Conservation (phyloP, 2,888 invertebrate genomes). For the Agriopis aurantiaria region DNA sequence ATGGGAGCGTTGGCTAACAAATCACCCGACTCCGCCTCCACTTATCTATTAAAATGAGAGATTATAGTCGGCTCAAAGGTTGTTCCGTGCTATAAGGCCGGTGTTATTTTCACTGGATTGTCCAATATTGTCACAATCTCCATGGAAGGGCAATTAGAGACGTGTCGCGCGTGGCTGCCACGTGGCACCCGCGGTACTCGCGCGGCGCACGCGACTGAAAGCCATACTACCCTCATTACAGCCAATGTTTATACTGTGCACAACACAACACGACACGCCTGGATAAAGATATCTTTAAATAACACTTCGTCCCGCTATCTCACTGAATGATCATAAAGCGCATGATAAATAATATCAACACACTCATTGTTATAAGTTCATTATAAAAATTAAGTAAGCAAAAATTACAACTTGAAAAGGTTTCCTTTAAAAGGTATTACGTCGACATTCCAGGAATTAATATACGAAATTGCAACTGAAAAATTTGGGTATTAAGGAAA, state of each 20-base stretch:
- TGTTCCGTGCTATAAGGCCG: conserved; percentile 67
- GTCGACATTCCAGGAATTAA: conserved; percentile 64
- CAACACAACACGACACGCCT: conserved; percentile 60
- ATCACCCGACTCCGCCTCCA: conserved; percentile 80
- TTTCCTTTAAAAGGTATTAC: conserved; percentile 6
- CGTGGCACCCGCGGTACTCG: conserved; percentile 63
- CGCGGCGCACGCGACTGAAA: conserved; percentile 60
- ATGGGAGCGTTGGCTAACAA: conserved; percentile 67
- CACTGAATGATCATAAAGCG: conserved; percentile 38
- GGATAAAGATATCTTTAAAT: conserved; percentile 69
- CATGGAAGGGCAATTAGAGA: conserved; percentile 84
- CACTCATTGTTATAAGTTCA: background rate
- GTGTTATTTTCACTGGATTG: conserved; percentile 86
- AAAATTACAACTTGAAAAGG: background rate
- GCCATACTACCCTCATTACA: conserved; percentile 66
- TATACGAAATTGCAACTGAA: conserved; percentile 77
- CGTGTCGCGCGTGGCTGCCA: conserved; percentile 80
- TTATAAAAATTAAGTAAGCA: background rate
- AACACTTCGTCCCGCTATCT: conserved; percentile 48
- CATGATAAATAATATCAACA: conserved; percentile 20
- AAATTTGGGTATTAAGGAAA: conserved; percentile 75
- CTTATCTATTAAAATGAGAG: conserved; percentile 86
- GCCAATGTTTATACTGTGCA: conserved; percentile 75
- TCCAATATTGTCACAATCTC: conserved; percentile 84
- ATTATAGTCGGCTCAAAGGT: conserved; percentile 77